phyloP scores from a whole-genome alignment of 1,140 invertebrate genomes.

The Gryon sp. region DNA sequence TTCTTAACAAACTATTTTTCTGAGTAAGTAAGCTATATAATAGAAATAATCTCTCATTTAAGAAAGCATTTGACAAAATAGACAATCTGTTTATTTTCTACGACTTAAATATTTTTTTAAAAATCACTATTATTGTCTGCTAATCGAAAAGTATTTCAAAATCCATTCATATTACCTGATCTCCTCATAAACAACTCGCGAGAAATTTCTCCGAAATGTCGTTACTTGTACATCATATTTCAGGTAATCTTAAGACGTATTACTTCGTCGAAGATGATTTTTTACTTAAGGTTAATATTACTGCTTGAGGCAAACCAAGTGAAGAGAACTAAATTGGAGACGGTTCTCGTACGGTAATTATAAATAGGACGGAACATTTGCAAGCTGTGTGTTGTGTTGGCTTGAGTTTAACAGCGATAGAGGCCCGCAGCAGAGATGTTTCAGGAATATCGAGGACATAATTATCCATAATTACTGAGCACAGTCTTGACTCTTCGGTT shows the following conservation, averaged over 20 bases:
- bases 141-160: constrained; percentile 31
- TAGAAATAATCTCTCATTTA: too few species aligned
- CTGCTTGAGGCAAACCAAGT: constrained; percentile 41
- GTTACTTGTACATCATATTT: constrained; percentile 53
- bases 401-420: constrained; percentile 35
- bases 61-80: constrained; percentile 7
- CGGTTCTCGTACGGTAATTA: constrained; percentile 63
- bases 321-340: constrained; percentile 52
- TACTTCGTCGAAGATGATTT: constrained; percentile 57
- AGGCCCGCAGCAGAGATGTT: constrained; percentile 72
- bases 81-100: constrained; percentile 10
- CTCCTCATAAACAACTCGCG: constrained; percentile 47
- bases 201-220: constrained; percentile 53
- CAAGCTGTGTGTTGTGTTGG: constrained; percentile 43
- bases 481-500: constrained; percentile 73
- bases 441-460: constrained; percentile 79
- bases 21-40: too few species aligned
- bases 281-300: constrained; percentile 52
- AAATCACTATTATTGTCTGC: constrained; percentile 13
- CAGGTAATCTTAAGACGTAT: constrained; percentile 52
- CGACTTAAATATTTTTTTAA: constrained; percentile 21
- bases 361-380: constrained; percentile 65
- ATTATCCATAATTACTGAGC: constrained; percentile 78
- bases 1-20: too few species aligned
- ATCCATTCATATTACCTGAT: constrained; percentile 36